Conservation (phyloP, 1,140 invertebrate genomes). For the Bombus huntii region DNA sequence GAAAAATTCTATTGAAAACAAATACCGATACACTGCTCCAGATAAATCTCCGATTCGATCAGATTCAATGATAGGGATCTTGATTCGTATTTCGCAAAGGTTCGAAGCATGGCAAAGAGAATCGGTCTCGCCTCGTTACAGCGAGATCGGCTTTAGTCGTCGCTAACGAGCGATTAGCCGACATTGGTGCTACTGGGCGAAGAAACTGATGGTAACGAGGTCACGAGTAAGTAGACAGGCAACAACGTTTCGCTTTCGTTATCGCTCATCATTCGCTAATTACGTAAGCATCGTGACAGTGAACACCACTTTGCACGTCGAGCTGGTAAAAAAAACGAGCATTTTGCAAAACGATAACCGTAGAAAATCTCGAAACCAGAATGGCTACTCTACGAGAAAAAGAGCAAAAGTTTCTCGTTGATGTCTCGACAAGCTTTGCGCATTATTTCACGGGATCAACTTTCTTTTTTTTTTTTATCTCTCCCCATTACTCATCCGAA, state of each 20-base stretch:
- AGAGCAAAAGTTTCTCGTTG: neutral
- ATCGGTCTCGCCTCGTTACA: conserved; percentile 48
- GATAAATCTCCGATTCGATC: neutral
- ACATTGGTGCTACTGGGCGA: conserved; percentile 28
- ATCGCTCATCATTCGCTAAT: conserved; percentile 36
- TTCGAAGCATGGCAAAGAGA: conserved; percentile 11
- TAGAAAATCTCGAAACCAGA: neutral
- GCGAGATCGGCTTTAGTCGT: conserved; percentile 48
- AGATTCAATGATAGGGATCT: neutral
- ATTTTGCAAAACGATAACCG: neutral
- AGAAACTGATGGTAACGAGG: conserved; percentile 36
- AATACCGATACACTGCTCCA: neutral
- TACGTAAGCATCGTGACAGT: conserved; percentile 22
- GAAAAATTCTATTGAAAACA: neutral
- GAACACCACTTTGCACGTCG: conserved; percentile 20
- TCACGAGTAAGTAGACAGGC: conserved; percentile 32
- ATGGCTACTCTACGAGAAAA: too few relatives aligned
- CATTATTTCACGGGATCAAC: conserved; percentile 1
- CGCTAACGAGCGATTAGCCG: conserved; percentile 57
- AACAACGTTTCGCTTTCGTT: conserved; percentile 36
- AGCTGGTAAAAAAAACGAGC: neutral
- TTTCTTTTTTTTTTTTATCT: neutral
- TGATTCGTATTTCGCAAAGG: neutral
- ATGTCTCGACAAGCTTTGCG: conserved; percentile 25
- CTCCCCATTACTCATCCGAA: neutral